phyloP scores from a whole-genome alignment of 2,113 vertebrate genomes.

The Macaca nemestrina region DNA sequence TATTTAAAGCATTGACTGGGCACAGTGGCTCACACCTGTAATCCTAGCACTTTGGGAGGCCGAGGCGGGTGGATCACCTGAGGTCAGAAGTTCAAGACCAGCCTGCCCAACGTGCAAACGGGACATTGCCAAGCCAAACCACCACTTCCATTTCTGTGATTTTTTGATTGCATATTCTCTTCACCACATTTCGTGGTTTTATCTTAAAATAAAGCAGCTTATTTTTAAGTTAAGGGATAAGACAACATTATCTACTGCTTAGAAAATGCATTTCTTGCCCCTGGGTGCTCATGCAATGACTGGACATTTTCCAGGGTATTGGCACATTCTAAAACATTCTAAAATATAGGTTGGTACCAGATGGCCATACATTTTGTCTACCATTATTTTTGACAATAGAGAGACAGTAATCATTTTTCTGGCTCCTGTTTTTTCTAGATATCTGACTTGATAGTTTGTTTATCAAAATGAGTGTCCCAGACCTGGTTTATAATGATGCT shows the following conservation, averaged over 20 bases:
- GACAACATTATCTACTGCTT: neutral
- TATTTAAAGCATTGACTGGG: neutral
- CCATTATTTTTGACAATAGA: neutral
- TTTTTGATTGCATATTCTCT: neutral
- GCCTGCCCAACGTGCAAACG: neutral
- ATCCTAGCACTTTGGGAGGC: too few relatives aligned
- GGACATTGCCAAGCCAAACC: neutral
- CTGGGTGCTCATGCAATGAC: neutral
- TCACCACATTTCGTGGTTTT: neutral
- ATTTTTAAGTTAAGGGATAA: neutral
- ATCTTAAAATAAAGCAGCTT: neutral
- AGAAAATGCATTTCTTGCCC: accelerated
- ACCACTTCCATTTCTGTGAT: neutral
- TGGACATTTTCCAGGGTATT: neutral
- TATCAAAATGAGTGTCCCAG: neutral
- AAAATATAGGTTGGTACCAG: neutral
- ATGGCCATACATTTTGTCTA: neutral
- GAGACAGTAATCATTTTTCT: neutral
- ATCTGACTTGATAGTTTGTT: neutral
- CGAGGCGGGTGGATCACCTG: too few relatives aligned
- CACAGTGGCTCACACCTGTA: too few relatives aligned
- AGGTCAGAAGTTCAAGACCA: too few relatives aligned
- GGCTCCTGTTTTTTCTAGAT: neutral
- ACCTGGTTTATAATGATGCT: neutral
- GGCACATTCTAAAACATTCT: neutral